phyloP scores from a whole-genome alignment of 2,113 vertebrate genomes.

The Ctenodactylus gundi region DNA sequence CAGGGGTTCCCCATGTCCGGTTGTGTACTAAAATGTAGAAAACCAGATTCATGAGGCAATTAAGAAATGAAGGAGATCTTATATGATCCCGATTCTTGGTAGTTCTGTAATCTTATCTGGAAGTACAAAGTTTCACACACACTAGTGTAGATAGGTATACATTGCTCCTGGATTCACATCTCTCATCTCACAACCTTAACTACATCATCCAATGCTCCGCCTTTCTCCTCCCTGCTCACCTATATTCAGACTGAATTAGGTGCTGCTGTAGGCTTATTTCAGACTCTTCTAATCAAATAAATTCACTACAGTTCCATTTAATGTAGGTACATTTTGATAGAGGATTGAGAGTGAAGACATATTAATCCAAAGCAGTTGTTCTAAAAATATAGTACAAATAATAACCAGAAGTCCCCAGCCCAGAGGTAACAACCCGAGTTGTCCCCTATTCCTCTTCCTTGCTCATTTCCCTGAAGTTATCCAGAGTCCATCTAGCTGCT shows the following conservation, averaged over 20 bases:
- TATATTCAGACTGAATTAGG: background rate
- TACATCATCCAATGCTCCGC: background rate
- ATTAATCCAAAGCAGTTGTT: background rate
- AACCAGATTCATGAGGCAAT: background rate
- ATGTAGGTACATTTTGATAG: background rate
- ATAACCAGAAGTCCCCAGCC: background rate
- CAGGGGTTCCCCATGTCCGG: background rate
- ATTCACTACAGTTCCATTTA: background rate
- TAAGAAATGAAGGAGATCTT: background rate
- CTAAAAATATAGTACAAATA: background rate
- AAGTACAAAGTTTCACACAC: background rate
- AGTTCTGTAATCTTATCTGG: background rate
- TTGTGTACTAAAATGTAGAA: background rate
- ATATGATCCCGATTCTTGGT: background rate
- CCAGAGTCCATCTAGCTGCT: background rate
- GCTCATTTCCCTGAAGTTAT: background rate
- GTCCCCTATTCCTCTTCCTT: background rate
- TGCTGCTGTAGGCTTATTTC: background rate
- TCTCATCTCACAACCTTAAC: background rate
- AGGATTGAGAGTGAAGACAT: background rate
- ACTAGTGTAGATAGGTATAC: too few relatives aligned
- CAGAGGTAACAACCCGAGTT: background rate
- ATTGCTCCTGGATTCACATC: background rate
- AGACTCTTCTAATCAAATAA: background rate
- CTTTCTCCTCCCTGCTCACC: background rate